These are phyloP conservation scores for Lagorchestes hirsutus DNA, from an alignment of 2,797 vertebrate genomes.

Conservation along the genomic window DNA sequence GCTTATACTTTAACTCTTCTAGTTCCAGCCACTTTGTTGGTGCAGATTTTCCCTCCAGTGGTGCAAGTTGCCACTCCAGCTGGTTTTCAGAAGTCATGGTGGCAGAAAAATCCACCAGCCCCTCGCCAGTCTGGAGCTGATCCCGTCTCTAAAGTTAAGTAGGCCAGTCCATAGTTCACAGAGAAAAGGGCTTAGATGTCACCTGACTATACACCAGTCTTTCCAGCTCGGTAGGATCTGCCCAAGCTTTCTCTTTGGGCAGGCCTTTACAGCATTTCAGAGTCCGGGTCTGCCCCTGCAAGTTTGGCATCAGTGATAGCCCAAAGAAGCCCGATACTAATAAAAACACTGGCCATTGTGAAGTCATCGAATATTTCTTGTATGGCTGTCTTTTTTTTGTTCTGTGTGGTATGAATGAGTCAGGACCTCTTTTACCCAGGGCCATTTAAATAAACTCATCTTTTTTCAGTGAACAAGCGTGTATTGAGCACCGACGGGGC, in stretches of 20 bases:
- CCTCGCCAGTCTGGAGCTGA: background rate
- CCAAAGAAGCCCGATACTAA: background rate
- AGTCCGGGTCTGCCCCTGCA: background rate
- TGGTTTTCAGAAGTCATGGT: background rate
- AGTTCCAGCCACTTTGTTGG: background rate
- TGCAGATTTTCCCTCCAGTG: background rate
- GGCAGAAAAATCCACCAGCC: background rate
- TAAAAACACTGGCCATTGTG: background rate
- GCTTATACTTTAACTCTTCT: background rate
- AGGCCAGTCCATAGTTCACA: background rate
- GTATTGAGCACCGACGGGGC: background rate
- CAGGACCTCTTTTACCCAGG: background rate
- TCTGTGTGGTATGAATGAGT: background rate
- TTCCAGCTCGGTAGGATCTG: background rate
- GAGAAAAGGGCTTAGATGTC: background rate
- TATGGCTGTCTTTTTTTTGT: background rate
- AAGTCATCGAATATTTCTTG: background rate
- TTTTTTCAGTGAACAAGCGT: background rate
- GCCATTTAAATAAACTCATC: background rate
- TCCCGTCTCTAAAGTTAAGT: background rate
- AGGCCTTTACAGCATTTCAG: background rate
- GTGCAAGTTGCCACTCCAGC: background rate
- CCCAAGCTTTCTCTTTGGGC: background rate
- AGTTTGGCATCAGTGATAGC: background rate
- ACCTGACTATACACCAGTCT: background rate